phyloP scores from a whole-genome alignment of 2,888 invertebrate species.

The Embidobia sp. region DNA sequence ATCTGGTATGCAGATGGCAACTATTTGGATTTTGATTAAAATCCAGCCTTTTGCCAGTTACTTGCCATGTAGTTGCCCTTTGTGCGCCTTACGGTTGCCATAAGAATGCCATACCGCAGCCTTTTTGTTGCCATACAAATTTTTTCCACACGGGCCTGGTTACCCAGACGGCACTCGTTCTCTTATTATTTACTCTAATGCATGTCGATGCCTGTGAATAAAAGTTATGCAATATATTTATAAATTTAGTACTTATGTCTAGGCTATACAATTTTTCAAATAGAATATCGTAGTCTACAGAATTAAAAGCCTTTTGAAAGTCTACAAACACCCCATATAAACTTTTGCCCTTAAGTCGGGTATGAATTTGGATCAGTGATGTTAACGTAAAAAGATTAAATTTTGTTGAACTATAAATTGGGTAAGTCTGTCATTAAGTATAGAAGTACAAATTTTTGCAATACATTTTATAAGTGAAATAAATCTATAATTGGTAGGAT shows the following conservation, averaged over 20 bases:
- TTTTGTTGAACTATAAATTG: neutral
- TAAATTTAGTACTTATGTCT: constrained; percentile 23
- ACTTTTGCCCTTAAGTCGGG: neutral
- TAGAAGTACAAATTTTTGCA: constrained; percentile 16
- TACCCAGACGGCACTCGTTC: neutral
- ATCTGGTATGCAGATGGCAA: too few relatives aligned
- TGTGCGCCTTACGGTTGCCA: too few relatives aligned
- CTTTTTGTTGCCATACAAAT: too few relatives aligned
- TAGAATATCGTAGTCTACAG: constrained; percentile 1
- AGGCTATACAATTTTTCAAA: constrained; percentile 17
- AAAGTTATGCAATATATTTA: constrained; percentile 23
- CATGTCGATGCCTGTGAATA: constrained; percentile 10
- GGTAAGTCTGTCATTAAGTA: neutral
- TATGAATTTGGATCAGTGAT: constrained; percentile 1
- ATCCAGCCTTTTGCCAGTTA: too few relatives aligned
- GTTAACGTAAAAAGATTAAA: constrained; percentile 3
- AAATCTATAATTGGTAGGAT: constrained; percentile 14
- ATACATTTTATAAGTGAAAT: constrained; percentile 22
- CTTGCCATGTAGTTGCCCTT: too few relatives aligned
- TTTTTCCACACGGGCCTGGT: constrained; percentile 6
- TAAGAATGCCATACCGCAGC: too few relatives aligned
- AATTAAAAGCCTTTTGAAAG: constrained; percentile 5
- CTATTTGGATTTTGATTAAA: too few relatives aligned
- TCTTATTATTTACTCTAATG: neutral
- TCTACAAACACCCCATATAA: constrained; percentile 21